These are phyloP conservation scores for Enteromius thamalakanensis DNA, from an alignment of 2,797 vertebrate genomes.

Conservation along the genomic window DNA sequence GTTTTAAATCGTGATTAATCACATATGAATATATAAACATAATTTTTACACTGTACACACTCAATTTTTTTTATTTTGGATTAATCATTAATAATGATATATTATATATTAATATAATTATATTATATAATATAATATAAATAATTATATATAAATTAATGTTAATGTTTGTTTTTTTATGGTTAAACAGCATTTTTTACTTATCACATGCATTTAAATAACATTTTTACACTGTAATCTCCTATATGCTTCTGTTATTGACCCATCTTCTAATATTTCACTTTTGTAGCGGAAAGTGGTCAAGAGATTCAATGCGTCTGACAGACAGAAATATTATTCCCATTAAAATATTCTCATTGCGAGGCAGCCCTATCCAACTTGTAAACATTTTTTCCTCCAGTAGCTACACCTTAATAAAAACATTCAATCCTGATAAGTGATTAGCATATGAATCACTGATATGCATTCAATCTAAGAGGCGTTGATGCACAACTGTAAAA, in stretches of 20 bases:
- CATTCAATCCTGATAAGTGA: not conserved
- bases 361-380: not conserved
- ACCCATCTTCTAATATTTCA: not conserved
- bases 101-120: too few relatives aligned
- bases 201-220: not conserved
- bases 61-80: too few relatives aligned
- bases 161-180: too few relatives aligned
- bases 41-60: too few relatives aligned
- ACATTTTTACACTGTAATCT: not conserved
- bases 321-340: not conserved
- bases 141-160: too few relatives aligned
- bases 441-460: constrained; percentile 13
- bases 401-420: constrained; percentile 10
- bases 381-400: not conserved
- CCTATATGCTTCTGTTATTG: not conserved
- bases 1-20: not conserved
- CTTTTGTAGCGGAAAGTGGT: not conserved
- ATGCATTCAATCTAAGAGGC: constrained; percentile 6
- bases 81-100: too few relatives aligned
- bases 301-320: not conserved
- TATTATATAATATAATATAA: too few relatives aligned
- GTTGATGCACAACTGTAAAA: constrained; percentile 20
- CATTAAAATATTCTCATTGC: not conserved
- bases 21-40: too few relatives aligned
- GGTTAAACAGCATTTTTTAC: too few relatives aligned